Base-by-base conservation (phyloP, 2,797 vertebrate species). In the Enteromius trimaculatus region DNA sequence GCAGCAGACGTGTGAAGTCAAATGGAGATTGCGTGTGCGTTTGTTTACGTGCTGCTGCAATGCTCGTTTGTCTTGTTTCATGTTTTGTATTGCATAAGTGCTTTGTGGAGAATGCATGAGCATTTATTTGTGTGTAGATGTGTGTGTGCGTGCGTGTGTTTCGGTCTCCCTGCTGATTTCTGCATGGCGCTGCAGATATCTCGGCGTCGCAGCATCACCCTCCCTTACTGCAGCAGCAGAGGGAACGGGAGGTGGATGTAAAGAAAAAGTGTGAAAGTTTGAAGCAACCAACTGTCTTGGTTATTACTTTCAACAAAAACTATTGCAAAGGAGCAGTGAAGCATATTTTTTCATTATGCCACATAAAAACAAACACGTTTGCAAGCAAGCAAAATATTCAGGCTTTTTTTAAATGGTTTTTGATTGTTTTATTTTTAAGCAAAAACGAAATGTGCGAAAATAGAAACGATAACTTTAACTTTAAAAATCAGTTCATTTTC, bases 121-220 rank as follows among this genome's bases (percentile, higher is more conserved):
- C 34, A 1, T 44, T 5, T 62, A 62, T 72, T 19, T 31, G 16
- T 49, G 19, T 19, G 7, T 60, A 60, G 4, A 23, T 64, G 29
- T 65, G 37, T 49, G 5, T 62, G 51, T 31, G 6, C 23, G 13
- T 47, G 16, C 64, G 44, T 44, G 16, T 69, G 44, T 44, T 16
- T 79, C 53, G 47, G 23, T 84, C 71, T 60, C 74, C 29, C 29
- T 72, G 16, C 23, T 26, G 68, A 49, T 49, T 58, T 60, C 62
- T 72, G 83, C 85, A 86, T 74, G 66, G 37, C 47, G 74, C 58
- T 82, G 86, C 79, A 82, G 79, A 85, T 80, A 68, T 71, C 53
- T 66, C 19, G 23, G 39, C 39, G 75, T 81, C 51, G 80, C 77
- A 80, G 62, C 79, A 84, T 85, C 74, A 77, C 79, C 79, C 64